Base-by-base conservation (phyloP, 1,140 invertebrate genomes). In the Platyscapa corneri region DNA sequence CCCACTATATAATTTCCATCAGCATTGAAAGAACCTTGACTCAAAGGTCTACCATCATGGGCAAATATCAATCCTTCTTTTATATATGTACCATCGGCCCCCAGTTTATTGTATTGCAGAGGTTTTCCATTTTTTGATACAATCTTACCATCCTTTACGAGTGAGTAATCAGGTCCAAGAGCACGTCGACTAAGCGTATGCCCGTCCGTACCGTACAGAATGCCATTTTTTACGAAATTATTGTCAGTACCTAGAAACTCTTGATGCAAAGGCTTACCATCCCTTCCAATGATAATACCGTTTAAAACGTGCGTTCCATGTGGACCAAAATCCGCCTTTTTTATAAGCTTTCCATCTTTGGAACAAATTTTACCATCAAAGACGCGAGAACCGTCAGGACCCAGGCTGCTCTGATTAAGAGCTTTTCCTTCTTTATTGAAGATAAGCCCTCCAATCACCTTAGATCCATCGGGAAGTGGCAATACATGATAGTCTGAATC, bases 21-120 rank as follows among this genome's bases (percentile, higher is more conserved):
- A 14, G 89, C 89, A 27, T 89, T 90, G 27, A 90, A 90, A 0
- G 89, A 91, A 16, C 92, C 92, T 78, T 92, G 90, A 8, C 90
- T 92, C 30, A 93, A 37, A 20, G 93, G 93, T 83, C 90, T 92
- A 3, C 89, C 89, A 80, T 88, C 89, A 8, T 89, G 80, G 6
- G 89, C 79, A 70, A 92, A 93, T 65, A 93, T 87, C 16, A 93
- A 84, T 65, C 93, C 93, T 3, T 93, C 93, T 83, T 93, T 93
- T 0, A 93, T 79, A 56, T 90, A 92, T 3, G 89, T 90, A 30
- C 92, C 92, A 64, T 93, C 88, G 20, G 87, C 83, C 30, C 90
- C 91, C 2, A 93, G 87, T 77, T 89, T 89, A 42, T 90, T 89
- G 12, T 91, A 87, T 30, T 87, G 89, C 32, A 92, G 79, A 0